Evolutionary conservation across 1,140 invertebrate genomes (phyloP).

Genomic region (Drosophila equinoxialis): DNA sequence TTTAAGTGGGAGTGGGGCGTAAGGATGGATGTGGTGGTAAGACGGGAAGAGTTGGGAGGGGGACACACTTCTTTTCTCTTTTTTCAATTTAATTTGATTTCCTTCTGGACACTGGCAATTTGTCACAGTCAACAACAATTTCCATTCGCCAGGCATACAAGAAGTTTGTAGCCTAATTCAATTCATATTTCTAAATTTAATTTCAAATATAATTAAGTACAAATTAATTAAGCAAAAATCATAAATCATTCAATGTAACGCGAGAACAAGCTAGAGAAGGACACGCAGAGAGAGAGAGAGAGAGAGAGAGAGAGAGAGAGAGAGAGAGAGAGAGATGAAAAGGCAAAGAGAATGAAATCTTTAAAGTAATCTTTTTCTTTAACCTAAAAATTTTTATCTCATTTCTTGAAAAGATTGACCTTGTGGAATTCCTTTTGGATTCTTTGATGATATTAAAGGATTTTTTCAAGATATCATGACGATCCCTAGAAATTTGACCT

Average conservation of each 20-base stretch:
- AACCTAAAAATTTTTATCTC: too few species aligned
- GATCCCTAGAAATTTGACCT: too few species aligned
- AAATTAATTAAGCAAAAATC: slow-evolving; percentile 3
- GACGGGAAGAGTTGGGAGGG: too few species aligned
- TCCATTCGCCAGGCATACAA: background rate
- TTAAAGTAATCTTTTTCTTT: too few species aligned
- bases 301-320: background rate
- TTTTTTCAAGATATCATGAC: too few species aligned
- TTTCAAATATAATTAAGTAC: background rate
- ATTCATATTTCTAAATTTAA: background rate
- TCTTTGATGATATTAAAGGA: too few species aligned
- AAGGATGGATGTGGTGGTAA: too few species aligned
- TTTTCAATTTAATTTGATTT: slow-evolving; percentile 57
- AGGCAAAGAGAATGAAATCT: too few species aligned
- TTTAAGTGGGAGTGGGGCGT: background rate
- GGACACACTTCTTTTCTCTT: background rate
- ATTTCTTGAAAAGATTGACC: too few species aligned
- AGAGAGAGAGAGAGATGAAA: background rate
- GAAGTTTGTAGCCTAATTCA: background rate
- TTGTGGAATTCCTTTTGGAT: too few species aligned
- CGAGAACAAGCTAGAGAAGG: background rate
- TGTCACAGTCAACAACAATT: slow-evolving; percentile 25
- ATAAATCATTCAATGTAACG: background rate
- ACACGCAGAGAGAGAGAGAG: background rate
- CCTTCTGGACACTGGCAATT: slow-evolving; percentile 53